Evolutionary conservation across 2,797 vertebrate species (phyloP), one percentile per base, ranked within the genome.

Genomic region (Malurus splendens): DNA sequence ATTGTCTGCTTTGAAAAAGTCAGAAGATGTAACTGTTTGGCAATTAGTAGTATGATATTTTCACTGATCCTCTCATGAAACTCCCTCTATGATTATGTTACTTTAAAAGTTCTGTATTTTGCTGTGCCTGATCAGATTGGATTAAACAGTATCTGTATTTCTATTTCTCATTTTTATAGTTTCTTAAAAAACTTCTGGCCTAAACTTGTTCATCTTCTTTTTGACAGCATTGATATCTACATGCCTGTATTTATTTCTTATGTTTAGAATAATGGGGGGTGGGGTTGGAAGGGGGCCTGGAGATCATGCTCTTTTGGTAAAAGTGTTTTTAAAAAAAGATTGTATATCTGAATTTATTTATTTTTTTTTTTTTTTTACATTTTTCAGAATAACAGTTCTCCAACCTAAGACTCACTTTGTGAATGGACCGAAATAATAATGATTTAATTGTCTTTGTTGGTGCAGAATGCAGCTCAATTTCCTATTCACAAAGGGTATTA

Each of bases 381-480:
- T 60, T 62, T 32, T 87, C 25, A 54, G 12, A 75, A 66, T 12
- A 64, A 1, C 0, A 0, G 4, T 66, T 80, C 13, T 82, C 14
- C 15, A 36, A 36, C 4, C 7, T 38, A 8, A 47, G 23, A 64
- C 16, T 77, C 51, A 24, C 2, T 36, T 80, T 70, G 48, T 77
- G 68, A 87, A 74, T 41, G 32, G 23, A 54, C 4, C 57, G 39
- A 79, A 60, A 7, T 39, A 76, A 44, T 66, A 90, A 85, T 14
- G 4, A 77, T 82, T 87, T 80, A 13, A 44, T 30, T 77, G 39
- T 67, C 22, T 76, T 30, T 44, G 7, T 28, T 77, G 32, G 36
- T 54, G 68, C 32, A 86, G n/a, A 90, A 83, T 76, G 36, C 41
- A 59, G 50, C 60, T 60, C 60, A 33, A 42, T 82, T 86, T 90